phyloP scores from a whole-genome alignment of 2,888 invertebrate genomes.

The Leptopilina syphax region DNA sequence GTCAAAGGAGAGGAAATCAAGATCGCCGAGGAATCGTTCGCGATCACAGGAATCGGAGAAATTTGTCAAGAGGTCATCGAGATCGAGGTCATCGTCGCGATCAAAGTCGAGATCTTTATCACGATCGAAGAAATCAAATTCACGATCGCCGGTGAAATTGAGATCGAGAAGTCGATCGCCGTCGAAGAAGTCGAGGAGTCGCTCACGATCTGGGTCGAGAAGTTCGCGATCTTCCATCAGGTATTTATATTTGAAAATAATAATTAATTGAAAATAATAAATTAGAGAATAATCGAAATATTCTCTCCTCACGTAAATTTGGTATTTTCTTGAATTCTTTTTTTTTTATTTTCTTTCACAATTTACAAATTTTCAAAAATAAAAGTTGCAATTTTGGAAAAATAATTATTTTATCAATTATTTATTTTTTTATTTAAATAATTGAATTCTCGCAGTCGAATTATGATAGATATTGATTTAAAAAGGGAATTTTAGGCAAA shows the following conservation, averaged over 20 bases:
- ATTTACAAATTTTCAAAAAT: too few relatives aligned
- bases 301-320: too few relatives aligned
- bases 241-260: constrained; percentile 52
- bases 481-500: too few relatives aligned
- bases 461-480: too few relatives aligned
- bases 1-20: constrained; percentile 61
- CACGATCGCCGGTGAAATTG: constrained; percentile 67
- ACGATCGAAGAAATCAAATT: constrained; percentile 62
- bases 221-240: constrained; percentile 71
- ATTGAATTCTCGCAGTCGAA: too few relatives aligned
- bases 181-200: constrained; percentile 63
- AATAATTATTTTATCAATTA: background rate
- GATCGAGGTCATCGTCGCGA: constrained; percentile 60
- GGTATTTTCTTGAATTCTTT: too few relatives aligned
- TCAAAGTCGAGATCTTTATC: constrained; percentile 64
- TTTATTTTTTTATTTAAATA: background rate
- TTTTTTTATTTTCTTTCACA: too few relatives aligned
- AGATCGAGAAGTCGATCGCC: constrained; percentile 59
- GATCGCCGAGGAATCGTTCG: constrained; percentile 57
- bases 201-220: constrained; percentile 65
- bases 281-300: too few relatives aligned
- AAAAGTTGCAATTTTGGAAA: too few relatives aligned
- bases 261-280: too few relatives aligned
- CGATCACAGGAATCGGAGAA: constrained; percentile 51
- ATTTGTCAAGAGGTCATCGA: constrained; percentile 59